Percentiles rank a stretch among this genome's conserved stretches.
phyloP scores from a whole-genome alignment of 2,797 vertebrate species.

The Eulemur rubriventer region DNA sequence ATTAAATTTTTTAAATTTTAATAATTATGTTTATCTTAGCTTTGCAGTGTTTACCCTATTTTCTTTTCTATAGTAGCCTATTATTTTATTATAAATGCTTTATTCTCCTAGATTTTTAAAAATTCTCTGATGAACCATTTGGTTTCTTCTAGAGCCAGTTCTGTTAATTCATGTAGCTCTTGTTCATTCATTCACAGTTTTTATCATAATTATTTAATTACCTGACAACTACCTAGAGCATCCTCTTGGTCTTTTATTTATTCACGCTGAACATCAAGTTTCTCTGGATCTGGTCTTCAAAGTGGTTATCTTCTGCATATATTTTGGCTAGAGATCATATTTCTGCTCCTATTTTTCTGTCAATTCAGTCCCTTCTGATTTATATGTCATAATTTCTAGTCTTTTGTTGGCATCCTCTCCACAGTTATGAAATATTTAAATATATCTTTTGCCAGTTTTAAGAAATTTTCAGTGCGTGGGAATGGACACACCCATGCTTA shows the following conservation, averaged over 20 bases:
- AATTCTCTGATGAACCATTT: neutral
- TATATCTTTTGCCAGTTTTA: constrained; percentile 31
- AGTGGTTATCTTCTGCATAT: neutral
- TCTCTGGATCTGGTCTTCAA: neutral
- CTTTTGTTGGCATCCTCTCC: neutral
- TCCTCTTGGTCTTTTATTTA: neutral
- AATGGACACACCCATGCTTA: neutral
- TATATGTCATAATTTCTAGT: constrained; percentile 4
- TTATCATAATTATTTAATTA: neutral
- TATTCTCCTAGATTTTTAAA: neutral
- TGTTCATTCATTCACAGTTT: neutral
- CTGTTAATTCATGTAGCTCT: neutral
- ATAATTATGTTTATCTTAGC: constrained; percentile 13
- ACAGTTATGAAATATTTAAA: neutral
- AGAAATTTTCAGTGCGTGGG: neutral
- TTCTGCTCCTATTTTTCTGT: constrained; percentile 11
- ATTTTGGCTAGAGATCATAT: constrained; percentile 4
- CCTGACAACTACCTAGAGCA: neutral
- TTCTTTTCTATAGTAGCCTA: neutral
- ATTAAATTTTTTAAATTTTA: neutral
- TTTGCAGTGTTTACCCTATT: neutral
- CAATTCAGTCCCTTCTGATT: neutral
- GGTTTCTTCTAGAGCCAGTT: neutral
- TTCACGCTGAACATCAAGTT: neutral
- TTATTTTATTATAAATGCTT: neutral